Evolutionary conservation across 2,113 vertebrate genomes (phyloP), one percentile per base, ranked within the genome.

Genomic region (Barbus barbus): DNA sequence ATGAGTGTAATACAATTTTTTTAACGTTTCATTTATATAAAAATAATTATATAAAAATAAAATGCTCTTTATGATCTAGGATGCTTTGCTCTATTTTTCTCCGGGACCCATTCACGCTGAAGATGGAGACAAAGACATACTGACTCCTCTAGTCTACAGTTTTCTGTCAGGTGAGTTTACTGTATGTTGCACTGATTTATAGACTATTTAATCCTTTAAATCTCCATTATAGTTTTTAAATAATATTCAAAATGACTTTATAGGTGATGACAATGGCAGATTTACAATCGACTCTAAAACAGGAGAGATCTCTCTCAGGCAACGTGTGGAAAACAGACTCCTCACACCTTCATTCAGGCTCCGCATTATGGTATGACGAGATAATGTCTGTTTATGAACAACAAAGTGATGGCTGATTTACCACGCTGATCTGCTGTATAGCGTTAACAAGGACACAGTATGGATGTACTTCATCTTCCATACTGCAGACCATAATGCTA

Each of bases 101-200:
- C 95, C 95, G 11, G 94, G 94, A 11, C 91, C 93, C n/a, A 92
- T 96, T 87, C 89, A 90, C 83, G 95, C 95, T 8, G 92, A 92
- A 75, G 95, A 96, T 22, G 94, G 95, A 73, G 95, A 96, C 90
- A 81, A 73, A 83, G 93, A 93, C 9, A 90, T 96, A 58, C 80
- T 90, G 75, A 81, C 92, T 9, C 82, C 91, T 65, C 86, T 96
- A 80, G 51, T 51, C 9, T 96, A 93, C 87, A 88, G 82, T 26
- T 91, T 96, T 41, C 85, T 96, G 4, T 91, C 94, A 93, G 94
- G 95, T 94, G 83, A 80, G 79, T 69, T 18, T 41, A 36, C 5
- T 60, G 22, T 60, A 24, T 8, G 11, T 16, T 24, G 51, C 53
- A 28, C 3, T 18, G 46, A 46, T 31, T 53, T 77, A 78, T 36